Evolutionary conservation across 2,797 vertebrate genomes (phyloP), one percentile per base, ranked within the genome.

Genomic region (Labeo calbasu): DNA sequence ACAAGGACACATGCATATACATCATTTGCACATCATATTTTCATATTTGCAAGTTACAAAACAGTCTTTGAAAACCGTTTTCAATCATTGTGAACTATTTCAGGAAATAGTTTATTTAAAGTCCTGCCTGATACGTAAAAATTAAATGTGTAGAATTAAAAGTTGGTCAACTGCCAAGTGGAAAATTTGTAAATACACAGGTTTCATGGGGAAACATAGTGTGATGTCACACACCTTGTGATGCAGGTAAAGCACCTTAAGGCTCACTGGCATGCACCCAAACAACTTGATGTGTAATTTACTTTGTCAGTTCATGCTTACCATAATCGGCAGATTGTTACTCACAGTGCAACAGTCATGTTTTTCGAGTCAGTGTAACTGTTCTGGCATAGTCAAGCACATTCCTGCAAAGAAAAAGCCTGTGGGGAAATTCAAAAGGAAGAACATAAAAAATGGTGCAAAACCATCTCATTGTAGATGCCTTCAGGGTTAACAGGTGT

Each of bases 191-290:
- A 40, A 55, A 68, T 28, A 21, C 2, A 32, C 40, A 48, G 15
- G 59, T 17, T 53, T 17, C 17, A 50, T 7, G 46, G n/a, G 61
- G 48, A 77, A 15, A 40, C 11, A 40, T 51, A 46, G 2, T 40
- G 5, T 76, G 59, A 83, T 55, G 59, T 46, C 71, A 66, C 32
- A 76, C 21, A 66, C 61, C 28, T 1, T 51, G 25, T 79, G 77
- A 51, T 53, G 19, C 63, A 66, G 32, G 61, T 76, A 75, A 51
- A 68, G 32, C 48, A 55, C 71, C 59, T 21, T 63, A 11, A 57
- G n/a, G 36, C 17, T 59, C 12, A 15, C 7, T 53, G 72, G 59
- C 48, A 66, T 17, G 7, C 5, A 53, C 40, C 71, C 48, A 66
- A 75, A 50, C 46, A 73, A 36, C 40, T 15, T 17, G 10, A n/a